Evolutionary conservation across 92 coral and sea anemone genomes (phyloP), one percentile per base, ranked within the genome.

Genomic region (Meandrina meandrites): DNA sequence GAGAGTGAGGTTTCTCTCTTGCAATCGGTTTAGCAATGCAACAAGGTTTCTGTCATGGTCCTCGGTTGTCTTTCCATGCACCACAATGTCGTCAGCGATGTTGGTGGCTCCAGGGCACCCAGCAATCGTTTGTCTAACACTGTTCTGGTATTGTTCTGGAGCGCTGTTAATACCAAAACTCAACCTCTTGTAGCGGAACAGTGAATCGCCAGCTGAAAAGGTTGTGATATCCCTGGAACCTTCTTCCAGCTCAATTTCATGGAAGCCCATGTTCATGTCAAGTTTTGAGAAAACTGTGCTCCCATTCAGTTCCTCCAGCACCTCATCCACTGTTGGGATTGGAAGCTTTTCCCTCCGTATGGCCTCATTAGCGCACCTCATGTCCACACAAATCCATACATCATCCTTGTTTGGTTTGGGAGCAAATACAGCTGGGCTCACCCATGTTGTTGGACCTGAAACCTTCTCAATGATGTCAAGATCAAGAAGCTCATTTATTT

Each of bases 231-330:
- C 35, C 31, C 62, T 70, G 21, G 53, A 73, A 73, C 67, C 42
- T 51, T 54, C 87, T 70, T 84, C 83, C 8, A 76, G 75, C 81
- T 77, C 76, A 60, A 77, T 86, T 62, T 86, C 53, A 78, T 86
- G 89, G 40, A 76, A 85, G 17, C 88, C 88, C 83, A 64, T 76
- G 82, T 85, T 84, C 85, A 87, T 57, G 19, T 78, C 78, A 31
- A 78, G 40, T 30, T 32, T 81, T 32, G 84, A 70, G 66, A 81
- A n/a, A 4, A 60, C 28, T 57, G 58, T 22, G 7, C 79, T 45
- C 79, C 79, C 57, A 42, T 22, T 42, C 42, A 15, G 58, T 48
- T 48, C 58, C 79, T 22, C 67, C 45, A 40, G 58, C 68, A 74
- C 88, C 36, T 45, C 76, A 47, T 84, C 78, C 50, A 74, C 78